A percentile compares a stretch with the other conserved stretches of the same genome.
Evolutionary conservation across 2,888 invertebrate genomes (phyloP).

Genomic region (Dermolepida albohirtum): DNA sequence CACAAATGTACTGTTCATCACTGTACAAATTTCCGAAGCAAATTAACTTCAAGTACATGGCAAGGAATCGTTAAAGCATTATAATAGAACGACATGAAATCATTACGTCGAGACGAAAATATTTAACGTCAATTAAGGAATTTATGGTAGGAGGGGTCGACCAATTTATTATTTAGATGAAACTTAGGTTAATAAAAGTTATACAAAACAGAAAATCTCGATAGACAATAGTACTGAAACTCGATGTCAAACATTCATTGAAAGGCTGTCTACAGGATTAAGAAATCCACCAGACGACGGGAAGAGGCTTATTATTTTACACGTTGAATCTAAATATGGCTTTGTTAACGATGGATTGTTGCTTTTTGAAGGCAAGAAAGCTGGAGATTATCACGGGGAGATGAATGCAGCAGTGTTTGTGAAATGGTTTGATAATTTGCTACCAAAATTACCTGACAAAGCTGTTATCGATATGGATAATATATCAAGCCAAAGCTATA

Average conservation of each 20-base stretch:
- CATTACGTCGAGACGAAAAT: no score
- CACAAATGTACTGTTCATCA: not conserved
- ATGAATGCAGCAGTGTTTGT: no score
- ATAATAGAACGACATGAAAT: no score
- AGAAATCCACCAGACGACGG: no score
- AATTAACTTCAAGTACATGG: conserved; percentile 2
- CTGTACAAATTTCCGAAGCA: conserved; percentile 7
- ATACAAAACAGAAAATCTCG: not conserved
- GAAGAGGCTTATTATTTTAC: no score
- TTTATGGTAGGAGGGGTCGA: not conserved
- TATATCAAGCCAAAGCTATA: conserved; percentile 5
- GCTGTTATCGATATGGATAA: conserved; percentile 34
- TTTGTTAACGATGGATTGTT: no score
- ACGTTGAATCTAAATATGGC: no score
- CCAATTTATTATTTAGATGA: no score
- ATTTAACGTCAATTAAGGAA: conserved; percentile 1
- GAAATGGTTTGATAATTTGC: conserved; percentile 23
- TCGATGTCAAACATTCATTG: conserved; percentile 22
- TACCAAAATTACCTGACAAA: conserved; percentile 17
- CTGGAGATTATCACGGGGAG: no score
- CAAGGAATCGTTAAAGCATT: not conserved
- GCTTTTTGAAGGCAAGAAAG: no score
- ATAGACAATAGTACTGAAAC: conserved; percentile 9
- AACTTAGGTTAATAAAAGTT: no score
- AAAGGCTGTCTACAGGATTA: no score